These are phyloP conservation scores for Melanotaenia parkinsoni DNA, from an alignment of 2,797 vertebrate species.

Conservation along the genomic window DNA sequence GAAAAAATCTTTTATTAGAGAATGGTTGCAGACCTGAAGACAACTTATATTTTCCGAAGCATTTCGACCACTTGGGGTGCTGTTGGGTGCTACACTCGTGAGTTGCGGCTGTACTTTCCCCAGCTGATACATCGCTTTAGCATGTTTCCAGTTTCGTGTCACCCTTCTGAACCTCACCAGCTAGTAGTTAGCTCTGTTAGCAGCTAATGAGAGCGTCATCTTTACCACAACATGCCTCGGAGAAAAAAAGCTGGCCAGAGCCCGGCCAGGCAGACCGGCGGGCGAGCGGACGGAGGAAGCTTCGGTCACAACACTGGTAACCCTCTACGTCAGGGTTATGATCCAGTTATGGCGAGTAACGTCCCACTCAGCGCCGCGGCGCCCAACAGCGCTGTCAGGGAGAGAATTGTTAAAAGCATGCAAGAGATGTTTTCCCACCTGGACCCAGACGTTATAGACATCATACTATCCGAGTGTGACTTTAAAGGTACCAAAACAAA, in stretches of 20 bases:
- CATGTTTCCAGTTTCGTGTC: conserved; percentile 28
- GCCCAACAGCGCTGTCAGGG: conserved; percentile 66
- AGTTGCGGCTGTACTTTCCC: conserved; percentile 12
- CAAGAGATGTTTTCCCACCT: conserved; percentile 96
- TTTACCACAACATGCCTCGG: conserved; percentile 86
- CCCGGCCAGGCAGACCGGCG: conserved; percentile 81
- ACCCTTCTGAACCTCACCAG: not conserved
- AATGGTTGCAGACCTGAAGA: not conserved
- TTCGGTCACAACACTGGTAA: conserved; percentile 39
- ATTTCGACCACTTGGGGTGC: conserved; percentile 63
- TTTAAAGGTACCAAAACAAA: conserved; percentile 89
- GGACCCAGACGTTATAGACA: conserved; percentile 93
- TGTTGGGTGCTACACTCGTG: conserved; percentile 32
- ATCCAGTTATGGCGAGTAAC: conserved; percentile 47
- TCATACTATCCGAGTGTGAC: conserved; percentile 95
- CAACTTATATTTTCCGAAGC: not conserved
- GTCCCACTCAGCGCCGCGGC: conserved; percentile 6
- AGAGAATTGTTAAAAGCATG: conserved; percentile 86
- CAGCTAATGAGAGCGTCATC: conserved; percentile 44
- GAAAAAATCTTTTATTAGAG: conserved; percentile 50
- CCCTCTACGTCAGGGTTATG: conserved; percentile 28
- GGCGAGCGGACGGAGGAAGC: conserved; percentile 48
- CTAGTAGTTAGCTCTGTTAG: conserved; percentile 31
- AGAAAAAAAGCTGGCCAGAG: conserved; percentile 89
- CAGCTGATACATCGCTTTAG: not conserved